These are phyloP conservation scores for Camelus dromedarius DNA, from an alignment of 2,113 vertebrate genomes.

Conservation along the genomic window DNA sequence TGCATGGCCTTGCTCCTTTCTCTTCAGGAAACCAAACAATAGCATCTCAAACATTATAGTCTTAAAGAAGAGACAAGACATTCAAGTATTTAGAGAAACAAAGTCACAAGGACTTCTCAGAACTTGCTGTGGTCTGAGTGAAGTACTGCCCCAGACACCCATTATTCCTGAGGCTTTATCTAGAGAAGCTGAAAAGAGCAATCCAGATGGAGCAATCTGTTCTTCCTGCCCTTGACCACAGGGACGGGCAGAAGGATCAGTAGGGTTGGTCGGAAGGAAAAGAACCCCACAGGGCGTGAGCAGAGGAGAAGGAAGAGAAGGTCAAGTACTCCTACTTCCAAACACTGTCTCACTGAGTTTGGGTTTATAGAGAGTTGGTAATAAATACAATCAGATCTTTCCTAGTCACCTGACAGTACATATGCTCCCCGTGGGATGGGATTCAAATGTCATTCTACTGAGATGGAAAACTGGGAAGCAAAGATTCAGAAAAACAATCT, in stretches of 20 bases:
- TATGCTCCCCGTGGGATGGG: neutral
- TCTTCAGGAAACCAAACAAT: slow-evolving; percentile 18
- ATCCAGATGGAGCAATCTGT: neutral
- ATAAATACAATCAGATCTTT: neutral
- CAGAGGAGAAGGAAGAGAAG: neutral
- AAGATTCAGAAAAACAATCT: slow-evolving; percentile 24
- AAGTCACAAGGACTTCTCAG: neutral
- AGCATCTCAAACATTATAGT: neutral
- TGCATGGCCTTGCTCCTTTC: neutral
- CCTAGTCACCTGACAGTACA: neutral
- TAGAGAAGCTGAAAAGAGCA: slow-evolving; percentile 31
- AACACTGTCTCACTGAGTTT: neutral
- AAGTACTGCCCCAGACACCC: neutral
- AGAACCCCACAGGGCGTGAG: neutral
- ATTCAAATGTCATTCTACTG: neutral
- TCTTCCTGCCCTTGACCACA: neutral
- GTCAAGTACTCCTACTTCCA: neutral
- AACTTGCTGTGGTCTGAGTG: neutral
- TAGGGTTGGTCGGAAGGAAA: neutral
- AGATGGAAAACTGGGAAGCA: slow-evolving; percentile 43
- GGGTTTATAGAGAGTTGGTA: neutral
- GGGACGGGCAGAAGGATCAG: neutral
- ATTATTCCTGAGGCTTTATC: neutral
- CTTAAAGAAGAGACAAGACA: neutral
- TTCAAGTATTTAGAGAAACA: neutral